Evolutionary conservation across 2,113 vertebrate species (phyloP).

Genomic region (Amazona vittata): DNA sequence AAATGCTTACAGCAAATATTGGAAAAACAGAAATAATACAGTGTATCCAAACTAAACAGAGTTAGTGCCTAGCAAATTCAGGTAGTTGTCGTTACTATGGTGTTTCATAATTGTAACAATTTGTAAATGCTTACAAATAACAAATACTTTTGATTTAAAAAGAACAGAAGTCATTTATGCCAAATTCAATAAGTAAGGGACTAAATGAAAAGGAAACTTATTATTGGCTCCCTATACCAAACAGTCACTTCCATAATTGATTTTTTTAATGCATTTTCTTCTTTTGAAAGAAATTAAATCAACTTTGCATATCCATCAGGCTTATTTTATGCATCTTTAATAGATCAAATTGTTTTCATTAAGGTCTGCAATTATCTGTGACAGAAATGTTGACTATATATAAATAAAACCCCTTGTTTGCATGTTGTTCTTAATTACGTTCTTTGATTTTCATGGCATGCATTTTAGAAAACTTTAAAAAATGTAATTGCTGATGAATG

Average conservation of each 20-base stretch:
- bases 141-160: background rate
- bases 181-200: background rate
- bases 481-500: slow-evolving; percentile 43
- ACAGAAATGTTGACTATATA: slow-evolving; percentile 32
- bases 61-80: background rate
- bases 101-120: background rate
- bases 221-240: background rate
- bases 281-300: background rate
- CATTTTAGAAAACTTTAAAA: slow-evolving; percentile 20
- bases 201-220: background rate
- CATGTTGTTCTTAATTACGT: slow-evolving; percentile 36
- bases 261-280: slow-evolving; percentile 10
- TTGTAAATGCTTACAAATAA: background rate
- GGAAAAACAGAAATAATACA: background rate
- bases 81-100: background rate
- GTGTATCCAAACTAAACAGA: background rate
- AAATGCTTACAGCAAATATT: background rate
- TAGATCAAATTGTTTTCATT: slow-evolving; percentile 51
- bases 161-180: background rate
- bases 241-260: background rate
- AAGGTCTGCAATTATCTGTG: slow-evolving; percentile 41
- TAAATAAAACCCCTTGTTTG: slow-evolving; percentile 28
- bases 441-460: slow-evolving; percentile 36
- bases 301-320: background rate
- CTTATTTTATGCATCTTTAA: slow-evolving; percentile 30